Conservation (phyloP, 2,888 invertebrate species). For the Belgica antarctica region DNA sequence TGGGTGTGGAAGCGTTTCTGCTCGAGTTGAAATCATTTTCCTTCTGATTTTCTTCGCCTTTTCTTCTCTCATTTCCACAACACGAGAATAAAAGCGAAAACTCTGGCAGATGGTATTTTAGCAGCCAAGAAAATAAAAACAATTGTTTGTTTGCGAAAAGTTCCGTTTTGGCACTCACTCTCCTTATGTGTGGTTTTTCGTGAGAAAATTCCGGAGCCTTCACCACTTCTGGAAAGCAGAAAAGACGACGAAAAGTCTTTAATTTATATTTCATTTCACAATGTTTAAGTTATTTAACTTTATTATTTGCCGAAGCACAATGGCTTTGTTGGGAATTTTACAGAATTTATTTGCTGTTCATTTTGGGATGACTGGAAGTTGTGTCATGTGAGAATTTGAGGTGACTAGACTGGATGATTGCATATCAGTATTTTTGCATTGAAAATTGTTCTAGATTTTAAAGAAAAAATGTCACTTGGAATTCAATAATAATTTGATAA, state of each 20-base stretch:
- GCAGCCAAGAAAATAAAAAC: conserved; percentile 40
- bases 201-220: conserved; percentile 20
- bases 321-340: not conserved
- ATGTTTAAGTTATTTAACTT: not conserved
- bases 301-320: not conserved
- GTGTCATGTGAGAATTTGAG: no score
- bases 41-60: not conserved
- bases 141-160: conserved; percentile 38
- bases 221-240: not conserved
- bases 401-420: no score
- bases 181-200: not conserved
- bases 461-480: no score
- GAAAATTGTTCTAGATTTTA: no score
- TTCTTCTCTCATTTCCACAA: not conserved
- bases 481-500: no score
- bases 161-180: not conserved
- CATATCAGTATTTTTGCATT: no score
- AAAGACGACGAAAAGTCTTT: not conserved
- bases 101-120: conserved; percentile 42
- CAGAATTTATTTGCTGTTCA: not conserved
- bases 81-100: not conserved
- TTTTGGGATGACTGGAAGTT: no score
- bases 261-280: not conserved
- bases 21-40: conserved; percentile 21
- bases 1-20: conserved; percentile 33